Base-by-base conservation (phyloP, 1,140 invertebrate genomes). In the Drosophila jambulina region DNA sequence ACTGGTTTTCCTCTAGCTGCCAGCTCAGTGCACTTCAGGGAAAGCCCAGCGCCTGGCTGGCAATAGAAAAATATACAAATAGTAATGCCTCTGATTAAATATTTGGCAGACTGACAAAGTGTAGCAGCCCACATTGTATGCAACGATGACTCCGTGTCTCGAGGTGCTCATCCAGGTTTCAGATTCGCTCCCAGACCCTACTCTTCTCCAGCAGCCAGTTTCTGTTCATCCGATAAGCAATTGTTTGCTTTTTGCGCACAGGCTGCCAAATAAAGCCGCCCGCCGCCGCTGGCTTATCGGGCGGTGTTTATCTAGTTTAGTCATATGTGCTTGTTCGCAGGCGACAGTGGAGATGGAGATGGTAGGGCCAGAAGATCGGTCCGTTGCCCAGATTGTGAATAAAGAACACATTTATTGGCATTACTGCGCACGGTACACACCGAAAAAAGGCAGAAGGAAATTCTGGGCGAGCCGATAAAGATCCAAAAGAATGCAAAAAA, bases 221-320 rank as follows among this genome's bases (percentile, higher is more conserved):
- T 19, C 25, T n/a, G 48, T 45, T 38, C 40, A 60, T 69, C 62
- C 46, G 82, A 86, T 88, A 86, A 88, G 83, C 45, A n/a, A 32
- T 43, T 77, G 56, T 63, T 68, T 78, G 43, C 45, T 32, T 85
- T 85, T 82, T 82, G 82, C 82, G 78, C 74, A 86, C 75, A 72
- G 58, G 63, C 64, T 49, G 62, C 71, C 38, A 68, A 77, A 77
- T 68, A 77, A 59, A 38, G 69, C 42, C 64, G 25, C 25, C 46
- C 23, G 46, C 46, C 23, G 65, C 60, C 58, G 40, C 6, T 19
- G 29, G 56, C 60, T 86, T 63, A 75, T 61, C 80, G 53, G 60
- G 48, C 43, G 19, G 49, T 72, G 81, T 87, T 74, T 83, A 79
- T 46, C 63, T 68, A 57, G 49, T 51, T 77, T 54, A 36, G 36